Percentiles rank a stretch among this genome's conserved stretches.
phyloP scores from a whole-genome alignment of 1,140 invertebrate genomes.

The Metaphire vulgaris region DNA sequence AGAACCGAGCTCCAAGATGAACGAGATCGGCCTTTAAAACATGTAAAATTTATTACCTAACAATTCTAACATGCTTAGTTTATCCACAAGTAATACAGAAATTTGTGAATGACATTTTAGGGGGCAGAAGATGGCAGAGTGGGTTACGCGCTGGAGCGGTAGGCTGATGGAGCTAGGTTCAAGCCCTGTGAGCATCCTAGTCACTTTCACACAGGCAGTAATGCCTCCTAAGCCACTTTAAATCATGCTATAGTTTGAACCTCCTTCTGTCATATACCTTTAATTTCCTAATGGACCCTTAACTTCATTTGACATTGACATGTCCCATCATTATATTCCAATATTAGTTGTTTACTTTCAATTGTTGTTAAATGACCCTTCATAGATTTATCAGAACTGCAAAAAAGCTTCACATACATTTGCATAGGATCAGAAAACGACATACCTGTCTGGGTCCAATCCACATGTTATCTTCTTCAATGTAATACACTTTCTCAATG shows the following conservation, averaged over 20 bases:
- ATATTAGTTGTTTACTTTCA: not conserved
- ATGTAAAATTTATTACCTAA: not conserved
- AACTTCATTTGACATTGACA: too few relatives aligned
- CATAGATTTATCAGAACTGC: not conserved
- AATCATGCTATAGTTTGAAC: too few relatives aligned
- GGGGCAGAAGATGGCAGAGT: too few relatives aligned
- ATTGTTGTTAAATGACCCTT: not conserved
- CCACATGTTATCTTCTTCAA: conserved; percentile 55
- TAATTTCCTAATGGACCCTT: not conserved
- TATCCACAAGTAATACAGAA: not conserved
- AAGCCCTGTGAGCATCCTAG: not conserved
- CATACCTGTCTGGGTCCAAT: conserved; percentile 54
- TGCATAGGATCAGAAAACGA: not conserved
- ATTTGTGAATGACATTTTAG: too few relatives aligned
- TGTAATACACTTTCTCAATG: conserved; percentile 79
- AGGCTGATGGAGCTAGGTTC: not conserved
- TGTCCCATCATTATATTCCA: too few relatives aligned
- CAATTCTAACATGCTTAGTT: not conserved
- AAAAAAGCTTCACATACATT: not conserved
- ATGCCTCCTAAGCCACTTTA: too few relatives aligned
- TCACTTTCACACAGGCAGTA: not conserved
- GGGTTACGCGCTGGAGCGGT: too few relatives aligned
- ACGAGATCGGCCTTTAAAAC: conserved; percentile 76
- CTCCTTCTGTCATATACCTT: not conserved
- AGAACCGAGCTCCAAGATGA: conserved; percentile 95